Evolutionary conservation across 1,140 invertebrate genomes (phyloP).

Genomic region (Battus philenor): DNA sequence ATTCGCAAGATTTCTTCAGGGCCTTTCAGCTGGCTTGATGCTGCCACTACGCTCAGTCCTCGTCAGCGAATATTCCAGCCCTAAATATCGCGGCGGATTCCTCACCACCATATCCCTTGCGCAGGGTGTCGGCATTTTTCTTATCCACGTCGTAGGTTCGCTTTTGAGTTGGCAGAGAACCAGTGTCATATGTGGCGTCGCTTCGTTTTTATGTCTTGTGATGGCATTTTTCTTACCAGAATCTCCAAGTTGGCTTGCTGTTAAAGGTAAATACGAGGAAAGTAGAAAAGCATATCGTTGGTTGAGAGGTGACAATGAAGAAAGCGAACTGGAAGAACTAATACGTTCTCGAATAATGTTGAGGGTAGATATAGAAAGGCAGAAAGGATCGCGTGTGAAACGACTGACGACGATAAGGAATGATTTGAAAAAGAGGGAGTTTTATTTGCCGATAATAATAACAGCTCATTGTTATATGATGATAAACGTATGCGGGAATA

Average conservation of each 20-base stretch:
- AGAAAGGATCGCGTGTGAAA: neutral
- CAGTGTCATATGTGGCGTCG: conserved; percentile 22
- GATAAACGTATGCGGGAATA: conserved; percentile 24
- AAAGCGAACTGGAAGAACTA: conserved; percentile 32
- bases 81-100: conserved; percentile 34
- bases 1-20: conserved; percentile 36
- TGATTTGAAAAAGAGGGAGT: conserved; percentile 23
- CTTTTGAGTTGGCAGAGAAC: conserved; percentile 26
- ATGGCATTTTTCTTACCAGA: conserved; percentile 33
- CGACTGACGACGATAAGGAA: neutral
- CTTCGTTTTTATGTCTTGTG: conserved; percentile 23
- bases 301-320: conserved; percentile 34
- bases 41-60: conserved; percentile 30
- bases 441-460: conserved; percentile 27
- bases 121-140: conserved; percentile 24
- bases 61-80: conserved; percentile 42
- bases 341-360: conserved; percentile 23
- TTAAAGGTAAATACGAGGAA: conserved; percentile 30
- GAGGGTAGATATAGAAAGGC: conserved; percentile 12
- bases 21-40: conserved; percentile 31
- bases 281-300: conserved; percentile 29
- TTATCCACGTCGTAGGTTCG: conserved; percentile 26
- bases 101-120: conserved; percentile 28
- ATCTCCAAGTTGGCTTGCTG: conserved; percentile 34
- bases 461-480: conserved; percentile 22